These are phyloP conservation scores for Pachycephala philippinensis DNA, from an alignment of 2,113 vertebrate genomes.

Conservation along the genomic window DNA sequence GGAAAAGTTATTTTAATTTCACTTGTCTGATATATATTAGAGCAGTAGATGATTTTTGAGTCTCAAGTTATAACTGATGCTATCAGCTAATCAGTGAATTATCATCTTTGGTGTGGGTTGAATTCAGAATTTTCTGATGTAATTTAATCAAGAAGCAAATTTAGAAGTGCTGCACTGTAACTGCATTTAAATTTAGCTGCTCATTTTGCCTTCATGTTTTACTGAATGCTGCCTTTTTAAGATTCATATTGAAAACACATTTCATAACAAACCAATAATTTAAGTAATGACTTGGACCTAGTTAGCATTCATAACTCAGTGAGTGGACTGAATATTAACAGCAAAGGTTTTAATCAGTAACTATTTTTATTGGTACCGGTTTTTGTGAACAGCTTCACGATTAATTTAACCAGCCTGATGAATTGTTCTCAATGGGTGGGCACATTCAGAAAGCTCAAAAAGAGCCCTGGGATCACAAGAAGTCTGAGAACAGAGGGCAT, in stretches of 20 bases:
- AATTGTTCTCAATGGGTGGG: not conserved
- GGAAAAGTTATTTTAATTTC: not conserved
- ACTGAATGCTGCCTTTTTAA: not conserved
- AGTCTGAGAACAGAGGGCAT: not conserved
- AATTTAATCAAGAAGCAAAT: constrained; percentile 6
- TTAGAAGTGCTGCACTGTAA: not conserved
- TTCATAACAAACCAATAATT: not conserved
- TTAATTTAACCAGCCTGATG: not conserved
- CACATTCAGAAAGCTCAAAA: not conserved
- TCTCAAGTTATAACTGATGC: not conserved
- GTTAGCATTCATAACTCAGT: not conserved
- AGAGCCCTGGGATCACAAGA: not conserved
- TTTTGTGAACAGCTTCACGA: not conserved
- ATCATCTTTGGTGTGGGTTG: not conserved
- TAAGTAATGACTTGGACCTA: not conserved
- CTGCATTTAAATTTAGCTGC: not conserved
- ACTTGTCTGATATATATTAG: not conserved
- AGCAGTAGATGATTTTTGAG: not conserved
- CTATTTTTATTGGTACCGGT: not conserved
- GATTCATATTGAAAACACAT: not conserved
- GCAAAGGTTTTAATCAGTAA: not conserved
- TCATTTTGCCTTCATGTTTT: not conserved
- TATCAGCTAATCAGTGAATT: constrained; percentile 26
- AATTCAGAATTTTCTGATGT: not conserved
- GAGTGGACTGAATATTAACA: not conserved